Evolutionary conservation across 1,140 invertebrate species (phyloP), one percentile per base, ranked within the genome.

Genomic region (Drosophila saltans): DNA sequence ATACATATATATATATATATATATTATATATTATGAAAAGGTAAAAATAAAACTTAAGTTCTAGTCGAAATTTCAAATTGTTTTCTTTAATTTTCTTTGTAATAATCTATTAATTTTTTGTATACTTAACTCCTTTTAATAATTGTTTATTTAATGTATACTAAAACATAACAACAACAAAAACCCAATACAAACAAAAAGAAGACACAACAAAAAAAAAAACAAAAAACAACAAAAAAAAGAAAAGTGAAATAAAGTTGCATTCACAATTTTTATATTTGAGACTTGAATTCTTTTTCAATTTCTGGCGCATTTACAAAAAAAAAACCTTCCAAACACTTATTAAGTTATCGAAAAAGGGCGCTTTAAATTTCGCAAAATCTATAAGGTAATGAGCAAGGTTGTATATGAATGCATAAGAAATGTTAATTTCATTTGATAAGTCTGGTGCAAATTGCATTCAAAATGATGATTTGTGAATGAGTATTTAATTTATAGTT

Each of bases 31-130:
- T 75, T 66, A 78, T 36, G 16, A 64, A 65, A 56, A 56, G 65
- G 69, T 78, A 70, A 69, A 68, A 39, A 40, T 88, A 88, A 78
- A 55, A 72, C 55, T 73, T 91, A 90, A 91, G 90, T 90, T 91
- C 90, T 91, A 91, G 90, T 91, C 90, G 84, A 91, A 91, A 91
- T 91, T 91, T 86, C 57, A 90, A 90, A 86, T 86, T 83, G 71
- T 80, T 89, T 82, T 78, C 66, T 64, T 67, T 66, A 9, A 52
- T 77, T 67, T 33, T 41, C 28, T 73, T 65, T 61, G 65, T 75
- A 52, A 48, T 48, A 21, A 41, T 62, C 16, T 45, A 63, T 62
- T 65, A 62, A 72, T 67, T 67, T 36, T 78, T 59, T 59, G 36
- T 59, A 59, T 39, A 59, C 57, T 59, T 39, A 59, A 66, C 58